These are phyloP conservation scores for Zophobas morio DNA, from an alignment of 1,140 invertebrate species.

Conservation along the genomic window DNA sequence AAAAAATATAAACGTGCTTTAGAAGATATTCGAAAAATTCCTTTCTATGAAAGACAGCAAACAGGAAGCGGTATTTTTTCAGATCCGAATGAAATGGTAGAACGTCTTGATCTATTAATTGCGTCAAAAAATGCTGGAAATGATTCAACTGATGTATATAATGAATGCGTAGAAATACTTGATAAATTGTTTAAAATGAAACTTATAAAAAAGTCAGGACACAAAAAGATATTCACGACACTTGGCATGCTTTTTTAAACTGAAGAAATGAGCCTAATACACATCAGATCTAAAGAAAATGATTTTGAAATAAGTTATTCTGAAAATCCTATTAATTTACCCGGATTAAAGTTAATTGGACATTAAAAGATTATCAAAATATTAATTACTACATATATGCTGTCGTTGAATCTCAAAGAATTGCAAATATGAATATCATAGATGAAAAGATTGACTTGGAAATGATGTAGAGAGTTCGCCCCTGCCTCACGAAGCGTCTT, in stretches of 20 bases:
- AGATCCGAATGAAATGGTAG: too few species aligned
- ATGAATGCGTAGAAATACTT: too few species aligned
- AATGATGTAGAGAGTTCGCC: conserved; percentile 22
- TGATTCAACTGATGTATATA: too few species aligned
- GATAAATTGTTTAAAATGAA: not conserved
- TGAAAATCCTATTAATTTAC: not conserved
- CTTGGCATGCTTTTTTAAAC: not conserved
- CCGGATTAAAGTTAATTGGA: not conserved
- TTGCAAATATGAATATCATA: conserved; percentile 47
- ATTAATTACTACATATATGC: conserved; percentile 34
- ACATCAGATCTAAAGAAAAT: not conserved
- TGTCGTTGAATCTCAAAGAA: conserved; percentile 39
- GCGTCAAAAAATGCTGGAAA: too few species aligned
- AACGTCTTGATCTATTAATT: too few species aligned
- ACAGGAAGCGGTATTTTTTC: too few species aligned
- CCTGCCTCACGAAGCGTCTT: too few species aligned
- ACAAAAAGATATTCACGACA: not conserved
- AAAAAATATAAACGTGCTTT: too few species aligned
- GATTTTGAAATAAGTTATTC: conserved; percentile 1
- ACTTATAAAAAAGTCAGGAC: not conserved
- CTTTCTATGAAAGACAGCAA: too few species aligned
- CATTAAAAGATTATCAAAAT: conserved; percentile 24
- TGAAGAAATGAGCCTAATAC: not conserved
- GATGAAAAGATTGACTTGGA: conserved; percentile 42
- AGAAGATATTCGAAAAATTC: too few species aligned